Conservation (phyloP, 2,888 invertebrate species). For the Agrochola lota region DNA sequence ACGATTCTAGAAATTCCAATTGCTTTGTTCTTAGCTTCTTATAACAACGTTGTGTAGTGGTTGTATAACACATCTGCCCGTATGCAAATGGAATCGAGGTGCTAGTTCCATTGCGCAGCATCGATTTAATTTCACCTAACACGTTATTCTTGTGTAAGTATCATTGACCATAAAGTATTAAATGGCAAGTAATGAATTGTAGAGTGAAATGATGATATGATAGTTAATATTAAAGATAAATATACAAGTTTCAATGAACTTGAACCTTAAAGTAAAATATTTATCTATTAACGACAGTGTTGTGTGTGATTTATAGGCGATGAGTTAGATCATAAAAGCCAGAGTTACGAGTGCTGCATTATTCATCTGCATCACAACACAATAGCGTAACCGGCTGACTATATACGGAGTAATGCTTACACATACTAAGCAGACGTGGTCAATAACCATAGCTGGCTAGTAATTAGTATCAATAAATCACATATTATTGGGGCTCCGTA, state of each 20-base stretch:
- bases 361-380: slow-evolving; percentile 78
- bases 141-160: slow-evolving; percentile 15
- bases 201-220: slow-evolving; percentile 4
- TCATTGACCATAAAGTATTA: background rate
- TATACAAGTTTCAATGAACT: slow-evolving; percentile 63
- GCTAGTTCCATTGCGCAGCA: slow-evolving; percentile 31
- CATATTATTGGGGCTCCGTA: slow-evolving; percentile 47
- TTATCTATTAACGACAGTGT: slow-evolving; percentile 67
- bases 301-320: slow-evolving; percentile 73
- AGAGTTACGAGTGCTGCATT: slow-evolving; percentile 79
- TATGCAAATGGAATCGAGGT: slow-evolving; percentile 35
- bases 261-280: slow-evolving; percentile 65
- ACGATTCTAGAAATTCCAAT: slow-evolving; percentile 25
- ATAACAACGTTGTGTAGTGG: background rate
- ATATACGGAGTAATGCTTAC: slow-evolving; percentile 74
- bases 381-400: slow-evolving; percentile 73
- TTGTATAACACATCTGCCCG: slow-evolving; percentile 27
- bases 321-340: slow-evolving; percentile 75
- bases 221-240: slow-evolving; percentile 17
- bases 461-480: slow-evolving; percentile 66
- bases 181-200: slow-evolving; percentile 7
- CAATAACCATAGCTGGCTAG: slow-evolving; percentile 66
- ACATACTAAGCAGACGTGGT: slow-evolving; percentile 73
- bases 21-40: slow-evolving; percentile 44
- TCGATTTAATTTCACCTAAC: slow-evolving; percentile 29